phyloP scores from a whole-genome alignment of 92 coral and sea anemone species.

The Umimayanthus kanabou region DNA sequence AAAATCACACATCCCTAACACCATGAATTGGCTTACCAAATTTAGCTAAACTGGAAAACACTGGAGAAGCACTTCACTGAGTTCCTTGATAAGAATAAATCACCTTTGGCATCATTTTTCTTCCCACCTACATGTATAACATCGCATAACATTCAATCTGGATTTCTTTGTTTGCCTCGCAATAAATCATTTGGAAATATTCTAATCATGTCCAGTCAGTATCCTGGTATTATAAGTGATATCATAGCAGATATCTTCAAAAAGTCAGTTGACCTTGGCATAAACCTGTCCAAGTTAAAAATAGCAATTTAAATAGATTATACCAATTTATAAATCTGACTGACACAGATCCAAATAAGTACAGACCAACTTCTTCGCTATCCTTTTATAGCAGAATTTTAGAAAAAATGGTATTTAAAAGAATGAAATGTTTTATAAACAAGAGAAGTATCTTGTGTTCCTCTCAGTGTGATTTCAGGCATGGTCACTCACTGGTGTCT shows the following conservation, averaged over 20 bases:
- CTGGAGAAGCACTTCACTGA: slow-evolving; percentile 22
- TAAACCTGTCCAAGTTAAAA: no score
- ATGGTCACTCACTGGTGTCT: slow-evolving; percentile 8
- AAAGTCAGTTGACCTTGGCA: no score
- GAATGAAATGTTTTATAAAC: slow-evolving; percentile 26
- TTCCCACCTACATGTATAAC: slow-evolving; percentile 28
- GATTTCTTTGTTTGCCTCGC: slow-evolving; percentile 11
- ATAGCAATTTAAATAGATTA: no score
- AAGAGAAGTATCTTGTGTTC: slow-evolving; percentile 18
- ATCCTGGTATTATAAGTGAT: no score
- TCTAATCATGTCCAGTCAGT: no score
- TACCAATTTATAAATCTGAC: no score
- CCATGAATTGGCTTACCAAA: background rate
- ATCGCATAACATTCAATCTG: slow-evolving; percentile 26
- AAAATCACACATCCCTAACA: no score
- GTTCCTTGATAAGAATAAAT: slow-evolving; percentile 8
- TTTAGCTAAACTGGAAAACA: slow-evolving; percentile 26
- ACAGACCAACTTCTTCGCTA: background rate
- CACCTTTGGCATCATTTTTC: slow-evolving; percentile 31
- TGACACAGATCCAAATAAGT: background rate
- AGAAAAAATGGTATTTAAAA: slow-evolving; percentile 33
- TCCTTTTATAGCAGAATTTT: slow-evolving; percentile 40
- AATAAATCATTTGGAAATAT: no score
- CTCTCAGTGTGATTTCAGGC: slow-evolving; percentile 34
- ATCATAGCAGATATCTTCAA: no score